Conservation (phyloP, 1,140 invertebrate species). For the Pseudachorutes palmiensis region DNA sequence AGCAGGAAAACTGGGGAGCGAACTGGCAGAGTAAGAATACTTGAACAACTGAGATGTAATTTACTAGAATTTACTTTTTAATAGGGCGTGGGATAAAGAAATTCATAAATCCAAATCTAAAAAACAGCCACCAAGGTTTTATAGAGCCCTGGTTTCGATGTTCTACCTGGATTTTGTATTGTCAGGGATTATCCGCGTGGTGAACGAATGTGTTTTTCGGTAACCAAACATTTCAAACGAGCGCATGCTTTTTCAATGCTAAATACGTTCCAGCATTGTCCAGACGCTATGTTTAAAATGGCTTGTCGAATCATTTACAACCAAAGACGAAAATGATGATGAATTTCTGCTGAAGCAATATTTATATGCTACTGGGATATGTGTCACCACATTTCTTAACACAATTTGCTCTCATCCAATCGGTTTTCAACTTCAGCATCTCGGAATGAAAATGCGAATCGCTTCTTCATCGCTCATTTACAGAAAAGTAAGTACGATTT, state of each 20-base stretch:
- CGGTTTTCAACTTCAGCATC: slow-evolving; percentile 44
- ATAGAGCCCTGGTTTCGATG: slow-evolving; percentile 43
- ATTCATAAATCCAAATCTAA: slow-evolving; percentile 42
- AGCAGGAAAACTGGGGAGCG: slow-evolving; percentile 16
- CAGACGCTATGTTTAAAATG: slow-evolving; percentile 29
- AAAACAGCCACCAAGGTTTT: slow-evolving; percentile 43
- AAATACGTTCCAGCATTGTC: slow-evolving; percentile 25
- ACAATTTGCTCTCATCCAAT: slow-evolving; percentile 29
- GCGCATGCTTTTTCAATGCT: slow-evolving; percentile 9
- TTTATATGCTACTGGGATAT: slow-evolving; percentile 28
- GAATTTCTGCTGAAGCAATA: slow-evolving; percentile 21
- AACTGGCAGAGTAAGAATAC: slow-evolving; percentile 12
- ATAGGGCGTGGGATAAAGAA: slow-evolving; percentile 46
- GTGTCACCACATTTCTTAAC: slow-evolving; percentile 23
- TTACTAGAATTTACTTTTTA: slow-evolving; percentile 33
- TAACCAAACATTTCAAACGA: neutral
- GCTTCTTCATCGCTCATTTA: slow-evolving; percentile 71
- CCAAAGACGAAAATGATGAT: slow-evolving; percentile 18
- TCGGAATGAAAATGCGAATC: slow-evolving; percentile 70
- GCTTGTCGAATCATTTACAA: slow-evolving; percentile 24
- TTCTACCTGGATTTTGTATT: slow-evolving; percentile 45
- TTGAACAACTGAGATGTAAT: too few relatives aligned
- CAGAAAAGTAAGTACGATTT: slow-evolving; percentile 64
- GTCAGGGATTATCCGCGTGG: neutral
- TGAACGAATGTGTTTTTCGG: slow-evolving; percentile 26